These are phyloP conservation scores for Malthinus flaveolus DNA, from an alignment of 2,888 invertebrate genomes.

Conservation along the genomic window DNA sequence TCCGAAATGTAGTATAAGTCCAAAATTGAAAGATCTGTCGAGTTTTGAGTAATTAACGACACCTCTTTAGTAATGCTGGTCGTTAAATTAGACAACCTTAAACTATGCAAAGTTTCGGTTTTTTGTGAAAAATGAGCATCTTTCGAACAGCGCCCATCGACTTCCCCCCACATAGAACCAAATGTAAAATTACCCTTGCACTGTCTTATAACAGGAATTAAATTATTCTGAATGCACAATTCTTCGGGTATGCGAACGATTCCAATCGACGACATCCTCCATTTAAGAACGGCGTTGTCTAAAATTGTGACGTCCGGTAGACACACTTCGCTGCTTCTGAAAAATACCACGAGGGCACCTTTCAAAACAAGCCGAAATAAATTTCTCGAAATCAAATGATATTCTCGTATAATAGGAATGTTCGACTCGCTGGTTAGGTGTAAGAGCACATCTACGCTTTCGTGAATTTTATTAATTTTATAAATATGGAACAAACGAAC, in stretches of 20 bases:
- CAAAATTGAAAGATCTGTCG: conserved; percentile 37
- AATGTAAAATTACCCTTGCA: conserved; percentile 63
- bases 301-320: conserved; percentile 36
- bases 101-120: conserved; percentile 14
- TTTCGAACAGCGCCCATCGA: conserved; percentile 42
- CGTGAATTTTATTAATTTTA: conserved; percentile 43
- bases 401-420: conserved; percentile 25
- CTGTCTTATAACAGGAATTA: conserved; percentile 60
- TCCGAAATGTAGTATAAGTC: conserved; percentile 45
- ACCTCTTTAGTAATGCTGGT: conserved; percentile 36
- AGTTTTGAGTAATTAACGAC: conserved; percentile 31
- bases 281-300: conserved; percentile 38
- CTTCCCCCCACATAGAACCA: conserved; percentile 61
- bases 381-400: conserved; percentile 14
- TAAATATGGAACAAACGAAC: conserved; percentile 61
- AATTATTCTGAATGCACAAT: conserved; percentile 62
- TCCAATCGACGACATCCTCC: conserved; percentile 59
- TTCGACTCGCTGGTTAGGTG: conserved; percentile 51
- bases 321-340: conserved; percentile 44
- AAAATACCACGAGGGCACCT: conserved; percentile 29
- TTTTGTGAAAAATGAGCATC: conserved; percentile 7
- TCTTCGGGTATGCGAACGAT: conserved; percentile 59
- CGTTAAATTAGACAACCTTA: conserved; percentile 14
- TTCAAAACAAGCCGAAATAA: conserved; percentile 6
- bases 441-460: conserved; percentile 50